These are phyloP conservation scores for Acrocephalus arundinaceus DNA, from an alignment of 2,113 vertebrate genomes.

Conservation along the genomic window DNA sequence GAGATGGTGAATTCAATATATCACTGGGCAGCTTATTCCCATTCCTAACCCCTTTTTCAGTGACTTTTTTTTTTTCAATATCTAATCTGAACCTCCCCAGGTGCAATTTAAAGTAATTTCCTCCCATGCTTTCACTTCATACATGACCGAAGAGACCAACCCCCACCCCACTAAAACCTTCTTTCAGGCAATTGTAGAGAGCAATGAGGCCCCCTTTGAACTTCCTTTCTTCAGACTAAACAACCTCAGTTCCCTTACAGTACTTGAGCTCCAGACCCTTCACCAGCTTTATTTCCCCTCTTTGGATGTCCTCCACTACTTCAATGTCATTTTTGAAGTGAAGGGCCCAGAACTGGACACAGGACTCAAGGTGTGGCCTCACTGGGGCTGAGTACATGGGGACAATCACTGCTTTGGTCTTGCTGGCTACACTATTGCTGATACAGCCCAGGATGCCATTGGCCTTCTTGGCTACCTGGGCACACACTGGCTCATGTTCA, in stretches of 20 bases:
- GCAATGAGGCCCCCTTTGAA: background rate
- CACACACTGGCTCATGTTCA: background rate
- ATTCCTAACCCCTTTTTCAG: background rate
- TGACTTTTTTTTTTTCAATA: background rate
- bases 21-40: background rate
- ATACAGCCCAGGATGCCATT: background rate
- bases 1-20: background rate
- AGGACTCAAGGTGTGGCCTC: background rate
- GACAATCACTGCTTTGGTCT: too few relatives aligned
- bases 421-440: background rate
- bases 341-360: background rate
- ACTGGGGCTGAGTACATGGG: rapidly evolving
- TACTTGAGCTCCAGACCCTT: background rate
- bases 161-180: background rate
- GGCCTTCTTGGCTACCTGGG: background rate
- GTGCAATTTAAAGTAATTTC: background rate
- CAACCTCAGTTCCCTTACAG: background rate
- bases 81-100: background rate
- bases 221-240: background rate
- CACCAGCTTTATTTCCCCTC: background rate
- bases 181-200: background rate
- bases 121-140: background rate
- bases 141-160: background rate
- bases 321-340: background rate
- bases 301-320: background rate